Conservation (phyloP, 2,888 invertebrate species). For the Pheosia gnoma region DNA sequence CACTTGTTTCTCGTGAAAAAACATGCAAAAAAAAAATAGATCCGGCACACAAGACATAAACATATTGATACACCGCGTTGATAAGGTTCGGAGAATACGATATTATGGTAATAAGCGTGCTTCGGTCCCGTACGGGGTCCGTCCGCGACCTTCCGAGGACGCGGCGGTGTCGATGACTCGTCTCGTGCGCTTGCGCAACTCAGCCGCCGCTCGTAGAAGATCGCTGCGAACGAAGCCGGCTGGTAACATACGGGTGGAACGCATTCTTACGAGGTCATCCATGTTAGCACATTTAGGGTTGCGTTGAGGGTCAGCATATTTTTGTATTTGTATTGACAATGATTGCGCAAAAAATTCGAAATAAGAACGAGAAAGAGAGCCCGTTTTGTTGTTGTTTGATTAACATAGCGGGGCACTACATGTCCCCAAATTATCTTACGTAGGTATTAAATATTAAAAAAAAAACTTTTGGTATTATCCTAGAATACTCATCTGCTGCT, state of each 20-base stretch:
- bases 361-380: no score
- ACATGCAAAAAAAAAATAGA: constrained; percentile 50
- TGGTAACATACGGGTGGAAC: constrained; percentile 2
- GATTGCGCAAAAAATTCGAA: no score
- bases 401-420: no score
- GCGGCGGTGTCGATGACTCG: constrained; percentile 65
- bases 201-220: constrained; percentile 33
- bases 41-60: constrained; percentile 49
- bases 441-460: no score
- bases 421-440: no score
- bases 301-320: constrained; percentile 15
- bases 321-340: not conserved
- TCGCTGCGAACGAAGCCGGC: constrained; percentile 13
- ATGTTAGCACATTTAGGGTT: constrained; percentile 10
- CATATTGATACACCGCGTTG: constrained; percentile 46
- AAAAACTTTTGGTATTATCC: no score
- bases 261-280: not conserved
- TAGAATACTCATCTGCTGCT: no score
- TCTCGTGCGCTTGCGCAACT: constrained; percentile 54
- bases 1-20: not conserved
- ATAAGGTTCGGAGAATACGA: constrained; percentile 43
- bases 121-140: constrained; percentile 46
- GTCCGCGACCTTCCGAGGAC: constrained; percentile 66
- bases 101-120: constrained; percentile 42
- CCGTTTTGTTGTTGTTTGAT: no score